Evolutionary conservation across 2,797 vertebrate species (phyloP).

Genomic region (Enteromius unitaeniatus): DNA sequence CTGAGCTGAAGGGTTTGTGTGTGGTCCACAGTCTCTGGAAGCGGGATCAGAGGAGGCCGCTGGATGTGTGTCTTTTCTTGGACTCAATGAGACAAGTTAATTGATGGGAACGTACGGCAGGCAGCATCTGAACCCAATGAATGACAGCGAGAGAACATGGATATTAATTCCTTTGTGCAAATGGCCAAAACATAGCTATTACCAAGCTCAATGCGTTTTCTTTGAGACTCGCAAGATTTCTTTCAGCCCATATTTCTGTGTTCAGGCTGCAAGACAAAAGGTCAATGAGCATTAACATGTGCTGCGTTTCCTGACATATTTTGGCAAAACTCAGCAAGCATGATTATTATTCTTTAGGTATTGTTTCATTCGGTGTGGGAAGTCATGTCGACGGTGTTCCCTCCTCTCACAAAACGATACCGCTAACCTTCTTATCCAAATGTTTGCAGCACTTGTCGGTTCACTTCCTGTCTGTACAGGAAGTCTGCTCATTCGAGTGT

Average conservation of each 20-base stretch:
- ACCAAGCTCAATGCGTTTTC: not conserved
- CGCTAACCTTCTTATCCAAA: constrained; percentile 6
- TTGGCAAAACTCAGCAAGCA: not conserved
- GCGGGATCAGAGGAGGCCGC: constrained; percentile 6
- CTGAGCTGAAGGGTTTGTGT: constrained; percentile 2
- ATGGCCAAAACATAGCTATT: constrained; percentile 11
- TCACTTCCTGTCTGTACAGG: constrained; percentile 41
- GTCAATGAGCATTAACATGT: not conserved
- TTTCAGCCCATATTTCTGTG: not conserved
- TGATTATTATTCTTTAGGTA: constrained; percentile 2
- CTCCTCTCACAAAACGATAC: constrained; percentile 2
- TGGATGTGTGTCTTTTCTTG: not conserved
- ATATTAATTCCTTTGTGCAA: constrained; percentile 1
- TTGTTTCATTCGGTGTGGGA: constrained; percentile 25
- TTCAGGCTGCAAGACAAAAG: constrained; percentile 21
- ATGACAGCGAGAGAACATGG: not conserved
- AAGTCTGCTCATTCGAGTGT: constrained; percentile 27
- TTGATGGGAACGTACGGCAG: constrained; percentile 2
- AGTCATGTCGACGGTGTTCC: constrained; percentile 1
- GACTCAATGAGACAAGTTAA: not conserved
- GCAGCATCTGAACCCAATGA: not conserved
- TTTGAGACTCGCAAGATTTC: not conserved
- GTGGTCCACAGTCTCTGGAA: constrained; percentile 18
- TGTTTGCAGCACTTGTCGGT: constrained; percentile 13
- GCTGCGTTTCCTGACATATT: constrained; percentile 15